Base-by-base conservation (phyloP, 2,888 invertebrate species). In the Drosophila cyrtoloma region DNA sequence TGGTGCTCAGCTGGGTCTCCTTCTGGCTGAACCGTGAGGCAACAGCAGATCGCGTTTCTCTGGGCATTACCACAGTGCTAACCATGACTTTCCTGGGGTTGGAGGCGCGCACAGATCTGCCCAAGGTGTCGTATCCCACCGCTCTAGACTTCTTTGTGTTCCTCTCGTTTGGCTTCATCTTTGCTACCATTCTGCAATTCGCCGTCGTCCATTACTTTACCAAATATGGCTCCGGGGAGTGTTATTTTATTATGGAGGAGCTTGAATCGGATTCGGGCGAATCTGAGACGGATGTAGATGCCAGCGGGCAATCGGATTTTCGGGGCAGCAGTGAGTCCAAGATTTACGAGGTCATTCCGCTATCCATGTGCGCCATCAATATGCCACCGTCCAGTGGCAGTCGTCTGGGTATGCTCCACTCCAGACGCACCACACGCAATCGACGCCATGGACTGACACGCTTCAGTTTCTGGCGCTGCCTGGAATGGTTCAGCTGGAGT, bases 1-100 rank as follows among this genome's bases (percentile, higher is more conserved):
- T 97, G 5, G 96, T 97, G n/a, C 94, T 97, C 6, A 97, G 97
- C 1, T 97, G 97, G 97, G 97, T 97, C 1, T 97, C 97, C 4
- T 96, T 96, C 91, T 97, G 97, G 97, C 94, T 97, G 50, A 97
- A 97, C 93, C 94, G 97, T 65, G 97, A 97, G 93, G 97, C 97
- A 0, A 97, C 93, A 0, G 97, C 97, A 0, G 97, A 97, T 92
- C 94, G 97, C 74, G 96, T 97, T 0, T 96, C 97, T 0, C 93
- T 97, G 52, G 97, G 97, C 59, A 96, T 97, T 64, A 97, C 97
- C 53, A 97, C 97, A 0, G 97, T 97, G 10, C 94, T 97, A 65
- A 97, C 97, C 14, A 97, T 97, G 97, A 97, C 97, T 0, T 97
- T 97, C 89, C 94, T 97, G 71, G 97, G 97, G 9, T 93, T 97